These are phyloP conservation scores for Heliconius nattereri DNA, from an alignment of 1,140 invertebrate genomes.

Conservation along the genomic window DNA sequence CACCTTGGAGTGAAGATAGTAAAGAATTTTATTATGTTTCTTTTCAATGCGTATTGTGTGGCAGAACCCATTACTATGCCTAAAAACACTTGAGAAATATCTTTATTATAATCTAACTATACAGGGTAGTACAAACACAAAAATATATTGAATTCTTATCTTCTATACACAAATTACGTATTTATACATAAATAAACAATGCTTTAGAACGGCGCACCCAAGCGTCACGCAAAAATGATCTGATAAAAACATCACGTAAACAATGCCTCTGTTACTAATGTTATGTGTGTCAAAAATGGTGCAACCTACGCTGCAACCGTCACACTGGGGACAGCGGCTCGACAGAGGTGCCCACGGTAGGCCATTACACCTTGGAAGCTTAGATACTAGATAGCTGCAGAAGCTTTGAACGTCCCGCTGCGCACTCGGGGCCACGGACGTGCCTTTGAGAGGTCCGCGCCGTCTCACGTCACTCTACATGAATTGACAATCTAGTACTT, in stretches of 20 bases:
- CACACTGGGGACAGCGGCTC: conserved; percentile 41
- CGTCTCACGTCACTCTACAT: conserved; percentile 64
- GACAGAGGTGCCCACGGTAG: conserved; percentile 48
- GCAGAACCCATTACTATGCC: background rate
- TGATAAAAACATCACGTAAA: conserved; percentile 48
- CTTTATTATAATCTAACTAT: no score
- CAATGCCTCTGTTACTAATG: conserved; percentile 42
- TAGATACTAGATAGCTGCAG: conserved; percentile 67
- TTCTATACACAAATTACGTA: background rate
- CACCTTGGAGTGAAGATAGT: background rate
- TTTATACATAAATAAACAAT: no score
- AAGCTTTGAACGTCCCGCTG: conserved; percentile 61
- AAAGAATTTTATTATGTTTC: background rate
- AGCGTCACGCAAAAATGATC: conserved; percentile 46
- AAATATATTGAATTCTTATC: background rate
- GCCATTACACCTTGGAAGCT: conserved; percentile 73
- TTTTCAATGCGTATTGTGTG: background rate
- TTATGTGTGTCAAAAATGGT: conserved; percentile 42
- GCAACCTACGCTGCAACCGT: conserved; percentile 41
- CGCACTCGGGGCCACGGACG: conserved; percentile 65
- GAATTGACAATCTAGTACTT: conserved; percentile 65
- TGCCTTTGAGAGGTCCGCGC: conserved; percentile 67
- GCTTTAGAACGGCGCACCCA: conserved; percentile 38
- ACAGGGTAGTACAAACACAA: no score
- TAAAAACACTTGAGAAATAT: no score